Evolutionary conservation across 2,797 vertebrate genomes (phyloP).

Genomic region (Melopsittacus undulatus): DNA sequence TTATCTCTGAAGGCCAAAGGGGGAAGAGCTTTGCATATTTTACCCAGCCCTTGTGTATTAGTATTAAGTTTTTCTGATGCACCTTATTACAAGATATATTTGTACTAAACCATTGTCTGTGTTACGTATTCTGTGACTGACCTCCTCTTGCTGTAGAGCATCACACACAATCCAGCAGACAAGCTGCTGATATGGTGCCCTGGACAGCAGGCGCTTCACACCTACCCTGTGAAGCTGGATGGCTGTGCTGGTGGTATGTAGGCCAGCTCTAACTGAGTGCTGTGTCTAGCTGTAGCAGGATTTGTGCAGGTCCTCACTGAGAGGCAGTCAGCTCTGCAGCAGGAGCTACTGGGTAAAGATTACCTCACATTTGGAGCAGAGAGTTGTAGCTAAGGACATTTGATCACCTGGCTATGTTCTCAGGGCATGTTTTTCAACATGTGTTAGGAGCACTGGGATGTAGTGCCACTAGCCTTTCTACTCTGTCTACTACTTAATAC

Average conservation of each 20-base stretch:
- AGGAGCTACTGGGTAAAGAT: background rate
- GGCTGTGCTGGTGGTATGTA: background rate
- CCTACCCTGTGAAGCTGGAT: fast-evolving
- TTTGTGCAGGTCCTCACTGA: too few relatives aligned
- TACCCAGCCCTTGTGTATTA: background rate
- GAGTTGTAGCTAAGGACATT: background rate
- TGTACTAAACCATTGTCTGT: background rate
- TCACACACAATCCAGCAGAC: fast-evolving
- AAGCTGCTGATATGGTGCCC: fast-evolving
- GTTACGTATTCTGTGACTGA: background rate
- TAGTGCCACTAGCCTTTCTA: background rate
- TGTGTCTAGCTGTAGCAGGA: background rate
- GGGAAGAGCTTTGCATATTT: background rate
- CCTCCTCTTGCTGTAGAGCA: fast-evolving
- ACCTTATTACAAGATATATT: background rate
- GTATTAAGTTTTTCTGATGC: background rate
- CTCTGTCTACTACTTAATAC: background rate
- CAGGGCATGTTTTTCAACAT: background rate
- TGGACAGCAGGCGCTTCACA: fast-evolving
- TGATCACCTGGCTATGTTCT: fast-evolving
- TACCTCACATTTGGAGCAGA: background rate
- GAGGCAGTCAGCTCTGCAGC: background rate
- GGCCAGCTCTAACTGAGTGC: background rate
- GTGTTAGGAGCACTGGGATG: background rate
- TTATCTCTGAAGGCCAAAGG: background rate